A percentile compares a stretch with the other conserved stretches of the same genome.
Conservation (phyloP, 2,797 vertebrate species). For the Pangasius krempfi region DNA sequence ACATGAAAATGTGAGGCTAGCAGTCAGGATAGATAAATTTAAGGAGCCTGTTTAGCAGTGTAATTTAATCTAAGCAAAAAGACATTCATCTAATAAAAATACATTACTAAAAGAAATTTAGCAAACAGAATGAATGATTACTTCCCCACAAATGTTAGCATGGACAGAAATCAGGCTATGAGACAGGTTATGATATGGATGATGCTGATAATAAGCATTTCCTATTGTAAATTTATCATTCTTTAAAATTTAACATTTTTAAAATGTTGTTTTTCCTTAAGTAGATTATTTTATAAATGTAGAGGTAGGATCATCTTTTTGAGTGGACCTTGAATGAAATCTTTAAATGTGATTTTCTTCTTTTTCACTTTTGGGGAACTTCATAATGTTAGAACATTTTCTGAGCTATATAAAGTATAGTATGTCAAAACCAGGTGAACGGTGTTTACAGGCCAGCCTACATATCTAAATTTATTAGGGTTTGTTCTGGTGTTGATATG, state of each 20-base stretch:
- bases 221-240: too few relatives aligned
- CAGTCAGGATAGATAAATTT: too few relatives aligned
- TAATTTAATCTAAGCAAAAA: too few relatives aligned
- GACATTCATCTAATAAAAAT: not conserved
- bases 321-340: not conserved
- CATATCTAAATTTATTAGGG: not conserved
- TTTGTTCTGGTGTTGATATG: not conserved
- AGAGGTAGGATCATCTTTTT: too few relatives aligned
- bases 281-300: not conserved
- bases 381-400: not conserved
- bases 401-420: not conserved
- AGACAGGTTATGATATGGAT: too few relatives aligned
- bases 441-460: not conserved
- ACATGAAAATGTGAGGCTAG: too few relatives aligned
- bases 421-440: not conserved
- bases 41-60: too few relatives aligned
- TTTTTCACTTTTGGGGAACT: not conserved
- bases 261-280: not conserved
- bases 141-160: too few relatives aligned
- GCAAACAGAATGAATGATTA: too few relatives aligned
- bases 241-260: too few relatives aligned
- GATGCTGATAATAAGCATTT: too few relatives aligned
- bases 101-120: not conserved
- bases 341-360: not conserved
- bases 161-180: too few relatives aligned